phyloP scores from a whole-genome alignment of 2,113 vertebrate species.

The Zeus faber region DNA sequence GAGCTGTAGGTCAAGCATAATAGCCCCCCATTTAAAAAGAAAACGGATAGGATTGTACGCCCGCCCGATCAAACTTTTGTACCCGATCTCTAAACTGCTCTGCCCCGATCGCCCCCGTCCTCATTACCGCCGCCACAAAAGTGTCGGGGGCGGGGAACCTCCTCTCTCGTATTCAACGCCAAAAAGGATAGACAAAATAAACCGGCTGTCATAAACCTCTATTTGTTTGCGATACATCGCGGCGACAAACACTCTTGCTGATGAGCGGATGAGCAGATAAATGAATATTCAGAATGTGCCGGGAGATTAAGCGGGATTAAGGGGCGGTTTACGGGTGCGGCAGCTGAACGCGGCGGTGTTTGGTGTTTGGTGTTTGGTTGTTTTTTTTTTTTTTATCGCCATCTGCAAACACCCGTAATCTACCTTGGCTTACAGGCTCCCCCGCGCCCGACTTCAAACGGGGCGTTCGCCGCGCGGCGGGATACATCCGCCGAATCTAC shows the following conservation, averaged over 20 bases:
- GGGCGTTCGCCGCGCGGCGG: conserved; percentile 25
- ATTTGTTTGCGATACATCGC: conserved; percentile 11
- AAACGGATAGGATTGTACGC: conserved; percentile 62
- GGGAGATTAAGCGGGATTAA: conserved; percentile 36
- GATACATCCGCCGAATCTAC: conserved; percentile 39
- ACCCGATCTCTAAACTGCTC: conserved; percentile 39
- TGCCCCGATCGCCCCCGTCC: conserved; percentile 42
- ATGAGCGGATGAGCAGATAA: conserved; percentile 16
- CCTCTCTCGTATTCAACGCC: not conserved
- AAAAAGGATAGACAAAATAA: not conserved
- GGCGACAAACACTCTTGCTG: conserved; percentile 21
- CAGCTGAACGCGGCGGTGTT: conserved; percentile 20
- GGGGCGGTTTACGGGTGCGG: conserved; percentile 14
- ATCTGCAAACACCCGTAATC: conserved; percentile 54
- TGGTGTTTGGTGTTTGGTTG: too few species aligned
- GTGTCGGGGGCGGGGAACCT: not conserved
- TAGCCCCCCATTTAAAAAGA: conserved; percentile 57
- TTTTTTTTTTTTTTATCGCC: too few species aligned
- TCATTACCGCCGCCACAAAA: conserved; percentile 35
- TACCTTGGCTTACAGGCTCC: conserved; percentile 42
- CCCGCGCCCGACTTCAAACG: too few species aligned
- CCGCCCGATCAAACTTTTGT: conserved; percentile 57
- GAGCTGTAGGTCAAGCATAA: conserved; percentile 69
- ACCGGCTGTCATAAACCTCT: not conserved
- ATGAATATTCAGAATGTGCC: conserved; percentile 37